Percentiles rank a stretch among this genome's conserved stretches.
These are phyloP conservation scores for Schizopygopsis pylzovi DNA, from an alignment of 2,797 vertebrate species.

Conservation along the genomic window DNA sequence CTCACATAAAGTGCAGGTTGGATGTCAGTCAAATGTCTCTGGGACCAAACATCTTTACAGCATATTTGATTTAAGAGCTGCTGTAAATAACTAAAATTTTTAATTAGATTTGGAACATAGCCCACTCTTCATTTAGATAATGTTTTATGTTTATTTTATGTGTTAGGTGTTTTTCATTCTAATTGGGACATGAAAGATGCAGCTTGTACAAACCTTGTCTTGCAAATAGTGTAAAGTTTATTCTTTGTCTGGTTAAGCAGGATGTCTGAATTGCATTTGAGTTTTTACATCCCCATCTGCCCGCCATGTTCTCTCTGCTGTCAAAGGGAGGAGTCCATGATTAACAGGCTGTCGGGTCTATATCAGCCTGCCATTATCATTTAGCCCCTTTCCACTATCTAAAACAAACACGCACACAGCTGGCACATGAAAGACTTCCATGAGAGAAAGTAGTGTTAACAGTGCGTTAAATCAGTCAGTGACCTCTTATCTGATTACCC, in stretches of 20 bases:
- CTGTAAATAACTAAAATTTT: background rate
- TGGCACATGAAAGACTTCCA: constrained; percentile 33
- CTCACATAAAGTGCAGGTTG: background rate
- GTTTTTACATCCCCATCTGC: constrained; percentile 13
- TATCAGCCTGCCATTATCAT: constrained; percentile 27
- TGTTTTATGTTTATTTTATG: background rate
- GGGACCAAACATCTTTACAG: background rate
- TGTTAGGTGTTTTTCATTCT: background rate
- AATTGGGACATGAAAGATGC: background rate
- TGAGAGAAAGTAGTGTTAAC: constrained; percentile 22
- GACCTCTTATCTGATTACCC: constrained; percentile 51
- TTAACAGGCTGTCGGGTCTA: constrained; percentile 49
- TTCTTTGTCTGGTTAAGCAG: background rate
- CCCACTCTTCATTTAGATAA: background rate
- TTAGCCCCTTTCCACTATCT: constrained; percentile 26
- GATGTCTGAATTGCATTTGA: background rate
- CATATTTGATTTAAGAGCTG: background rate
- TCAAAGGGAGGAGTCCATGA: constrained; percentile 15
- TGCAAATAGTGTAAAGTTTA: background rate
- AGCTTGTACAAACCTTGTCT: background rate
- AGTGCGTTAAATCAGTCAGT: constrained; percentile 7
- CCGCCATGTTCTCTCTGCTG: background rate
- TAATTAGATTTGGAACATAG: background rate
- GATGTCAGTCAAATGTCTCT: background rate
- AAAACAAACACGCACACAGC: constrained; percentile 27